Evolutionary conservation across 2,797 vertebrate genomes (phyloP), one percentile per base, ranked within the genome.

Genomic region (Synaphobranchus kaupii): DNA sequence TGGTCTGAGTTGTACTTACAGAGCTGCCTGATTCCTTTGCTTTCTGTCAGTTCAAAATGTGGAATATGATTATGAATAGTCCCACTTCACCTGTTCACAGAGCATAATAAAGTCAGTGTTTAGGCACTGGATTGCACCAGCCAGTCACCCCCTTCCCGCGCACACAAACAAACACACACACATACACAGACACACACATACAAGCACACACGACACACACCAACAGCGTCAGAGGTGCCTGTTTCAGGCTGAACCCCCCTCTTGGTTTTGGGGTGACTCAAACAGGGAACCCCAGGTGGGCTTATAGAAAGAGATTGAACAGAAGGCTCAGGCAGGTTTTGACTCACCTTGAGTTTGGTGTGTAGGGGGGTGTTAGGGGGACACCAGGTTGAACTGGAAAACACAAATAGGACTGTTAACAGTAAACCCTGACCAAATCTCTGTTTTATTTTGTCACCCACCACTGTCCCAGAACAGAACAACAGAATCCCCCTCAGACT

Each of bases 301-400:
- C 28, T 80, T n/a, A 78, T 47, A 22, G 7, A 81, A 44, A 8
- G 73, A 81, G 25, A 48, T 9, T 7, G 44, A 48, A 20, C 44
- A 39, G 34, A 22, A 44, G 22, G 2, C 20, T 9, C 2, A 25
- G 78, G 78, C 50, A 81, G 22, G 25, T 48, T 48, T 81, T 81
- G 78, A 81, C 78, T 81, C 78, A 81, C 47, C 47, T 81, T 12
- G 34, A 44, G 73, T 13, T 22, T 15, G 13, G 34, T 39, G 73
- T 39, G 39, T 8, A n/a, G 20, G 73, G 34, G 31, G 71, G 34
- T 34, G 71, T 71, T 48, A 39, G 76, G 76, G 44, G 8, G 47
- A 50, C 47, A 81, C 78, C 78, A 81, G 78, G 39, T 78, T 20
- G 73, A 81, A 81, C n/a, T 81, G 78, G 78, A 81, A 81, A 81